phyloP scores from a whole-genome alignment of 2,113 vertebrate genomes.

The Trematocara macrostoma region DNA sequence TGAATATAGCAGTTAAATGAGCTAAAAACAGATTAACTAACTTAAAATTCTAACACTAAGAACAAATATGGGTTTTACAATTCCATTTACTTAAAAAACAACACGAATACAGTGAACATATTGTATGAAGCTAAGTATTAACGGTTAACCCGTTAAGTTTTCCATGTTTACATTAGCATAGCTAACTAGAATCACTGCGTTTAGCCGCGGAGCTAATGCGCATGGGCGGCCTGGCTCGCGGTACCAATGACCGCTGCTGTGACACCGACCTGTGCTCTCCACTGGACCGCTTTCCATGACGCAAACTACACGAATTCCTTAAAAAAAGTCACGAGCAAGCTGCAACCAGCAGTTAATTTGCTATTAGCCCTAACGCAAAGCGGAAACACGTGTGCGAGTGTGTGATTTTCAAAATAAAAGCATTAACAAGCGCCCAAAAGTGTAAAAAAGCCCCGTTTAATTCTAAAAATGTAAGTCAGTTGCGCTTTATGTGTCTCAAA shows the following conservation, averaged over 20 bases:
- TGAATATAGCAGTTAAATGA: neutral
- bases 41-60: neutral
- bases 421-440: neutral
- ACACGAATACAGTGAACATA: neutral
- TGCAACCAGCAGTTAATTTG: neutral
- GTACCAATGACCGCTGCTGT: rapidly evolving
- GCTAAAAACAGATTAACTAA: neutral
- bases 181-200: neutral
- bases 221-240: neutral
- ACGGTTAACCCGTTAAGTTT: neutral
- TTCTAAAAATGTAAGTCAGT: neutral
- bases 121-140: neutral
- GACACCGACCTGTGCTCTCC: slow-evolving; percentile 39
- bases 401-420: slow-evolving; percentile 19
- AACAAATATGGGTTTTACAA: neutral
- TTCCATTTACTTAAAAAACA: neutral
- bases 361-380: neutral
- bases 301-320: neutral
- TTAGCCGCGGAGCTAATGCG: neutral
- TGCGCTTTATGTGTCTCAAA: neutral
- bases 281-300: slow-evolving; percentile 9
- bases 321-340: neutral
- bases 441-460: neutral
- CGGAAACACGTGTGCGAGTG: neutral
- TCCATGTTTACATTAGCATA: neutral